Base-by-base conservation (phyloP, 2,888 invertebrate species). In the Dryadula phaetusa region DNA sequence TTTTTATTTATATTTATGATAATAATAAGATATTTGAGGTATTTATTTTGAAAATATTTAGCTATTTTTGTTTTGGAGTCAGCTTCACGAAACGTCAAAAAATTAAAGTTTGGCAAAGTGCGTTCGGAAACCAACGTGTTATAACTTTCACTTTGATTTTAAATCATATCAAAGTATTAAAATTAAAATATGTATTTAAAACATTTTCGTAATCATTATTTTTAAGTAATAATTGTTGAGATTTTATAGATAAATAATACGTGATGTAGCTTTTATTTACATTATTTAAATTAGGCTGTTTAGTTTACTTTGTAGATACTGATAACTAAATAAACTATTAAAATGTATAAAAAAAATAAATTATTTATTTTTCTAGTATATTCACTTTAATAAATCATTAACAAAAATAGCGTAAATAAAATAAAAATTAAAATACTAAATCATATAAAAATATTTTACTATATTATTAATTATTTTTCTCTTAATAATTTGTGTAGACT, bases 61-160 rank as follows among this genome's bases (percentile, higher is more conserved):
- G 37, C 62, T 63, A 65, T 47, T 64, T 46, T 28, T 42, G 34
- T 61, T 56, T 56, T 56, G 60, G 47, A 64, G 49, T 56, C 22
- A 63, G 54, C 16, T 67, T 64, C 64, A 66, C 64, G 62, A 74
- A 70, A 74, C 66, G 73, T 73, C 71, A 72, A 72, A 70, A 69
- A 66, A 49, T 28, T 49, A 49, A 64, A 67, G 62, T 71, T 71
- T 63, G 64, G 42, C 66, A 66, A 58, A 64, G 44, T 62, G 16
- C 69, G 66, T 67, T 69, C 66, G 28, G 64, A 69, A 69, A 69
- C 40, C 28, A n/a, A 52, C 18, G n/a, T 22, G 7, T 16, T 14
- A 20, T 1, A 7, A 62, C 70, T 67, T 62, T 67, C 56, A 67
- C 64, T 67, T 62, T 20, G 12, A 8, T 0, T 20, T 20, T 14